Base-by-base conservation (phyloP, 2,797 vertebrate species). In the Danio albolineatus region DNA sequence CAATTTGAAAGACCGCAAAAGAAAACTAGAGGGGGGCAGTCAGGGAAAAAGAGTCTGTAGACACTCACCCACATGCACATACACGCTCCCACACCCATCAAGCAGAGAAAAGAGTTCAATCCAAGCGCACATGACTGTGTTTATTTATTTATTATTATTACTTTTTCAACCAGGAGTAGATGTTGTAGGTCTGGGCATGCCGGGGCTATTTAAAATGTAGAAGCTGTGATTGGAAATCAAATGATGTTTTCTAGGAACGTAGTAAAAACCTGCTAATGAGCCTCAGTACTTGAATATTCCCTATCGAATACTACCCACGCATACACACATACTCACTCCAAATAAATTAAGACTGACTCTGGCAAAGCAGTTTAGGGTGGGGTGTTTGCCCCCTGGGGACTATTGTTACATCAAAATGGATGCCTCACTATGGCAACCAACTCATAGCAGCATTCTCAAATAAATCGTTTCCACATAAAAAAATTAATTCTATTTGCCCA, bases 341-440 rank as follows among this genome's bases (percentile, higher is more conserved):
- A 62, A 51, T 21, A 46, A 56, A 62, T 66, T 70, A 16, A 73
- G 54, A 13, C 21, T 60, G 62, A 73, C 39, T 70, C 17, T 13
- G 66, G 66, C 17, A 73, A 36, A 70, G 46, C 41, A 48, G 39
- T 60, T 66, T 51, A 53, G 82, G 90, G 90, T 80, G 86, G 87
- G 87, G 91, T 83, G 14, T 66, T 78, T 75, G 73, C 54, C 91
- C 88, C 89, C 85, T 76, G 57, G 86, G 86, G 89, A 85, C 84
- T 86, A 61, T 3, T 75, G 88, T 92, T 91, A 93, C 92, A 91
- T 94, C 92, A 91, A 83, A 79, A 87, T 88, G 88, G 91, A 93
- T 86, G 88, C 89, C 73, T 93, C 85, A 43, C 93, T 89, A 91
- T 92, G 86, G 90, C 87, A 93, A 93, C 89, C 82, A 80, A 81